phyloP scores from a whole-genome alignment of 2,888 invertebrate genomes.

The Callinectes sapidus region DNA sequence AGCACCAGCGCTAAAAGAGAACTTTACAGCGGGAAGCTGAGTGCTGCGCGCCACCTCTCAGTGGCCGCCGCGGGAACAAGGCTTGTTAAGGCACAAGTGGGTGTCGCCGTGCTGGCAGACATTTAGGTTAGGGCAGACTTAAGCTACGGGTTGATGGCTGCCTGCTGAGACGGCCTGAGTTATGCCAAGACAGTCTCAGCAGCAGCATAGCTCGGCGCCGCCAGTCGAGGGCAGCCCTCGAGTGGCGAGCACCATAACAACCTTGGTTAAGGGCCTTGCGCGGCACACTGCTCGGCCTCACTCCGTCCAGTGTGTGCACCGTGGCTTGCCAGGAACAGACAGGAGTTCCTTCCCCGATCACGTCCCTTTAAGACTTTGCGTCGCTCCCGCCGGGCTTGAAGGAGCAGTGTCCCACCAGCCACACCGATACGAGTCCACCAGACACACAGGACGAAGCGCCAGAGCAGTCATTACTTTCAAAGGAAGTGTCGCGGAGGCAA shows the following conservation, averaged over 20 bases:
- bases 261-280: conserved; percentile 48
- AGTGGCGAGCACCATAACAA: conserved; percentile 65
- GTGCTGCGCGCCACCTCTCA: neutral
- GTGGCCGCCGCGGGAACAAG: conserved; percentile 19
- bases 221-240: conserved; percentile 38
- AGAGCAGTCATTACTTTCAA: conserved; percentile 10
- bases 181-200: neutral
- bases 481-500: neutral
- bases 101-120: neutral
- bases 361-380: neutral
- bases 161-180: neutral
- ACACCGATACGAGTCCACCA: neutral
- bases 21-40: conserved; percentile 49
- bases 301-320: neutral
- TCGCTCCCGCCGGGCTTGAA: neutral
- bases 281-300: neutral
- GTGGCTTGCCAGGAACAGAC: neutral
- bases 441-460: neutral
- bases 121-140: conserved; percentile 32
- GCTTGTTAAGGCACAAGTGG: conserved; percentile 38
- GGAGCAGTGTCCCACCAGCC: neutral
- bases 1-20: conserved; percentile 65
- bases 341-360: neutral
- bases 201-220: conserved; percentile 15
- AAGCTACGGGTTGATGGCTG: conserved; percentile 4